These are phyloP conservation scores for Adelosebastes latens DNA, from an alignment of 2,797 vertebrate genomes.

Conservation along the genomic window DNA sequence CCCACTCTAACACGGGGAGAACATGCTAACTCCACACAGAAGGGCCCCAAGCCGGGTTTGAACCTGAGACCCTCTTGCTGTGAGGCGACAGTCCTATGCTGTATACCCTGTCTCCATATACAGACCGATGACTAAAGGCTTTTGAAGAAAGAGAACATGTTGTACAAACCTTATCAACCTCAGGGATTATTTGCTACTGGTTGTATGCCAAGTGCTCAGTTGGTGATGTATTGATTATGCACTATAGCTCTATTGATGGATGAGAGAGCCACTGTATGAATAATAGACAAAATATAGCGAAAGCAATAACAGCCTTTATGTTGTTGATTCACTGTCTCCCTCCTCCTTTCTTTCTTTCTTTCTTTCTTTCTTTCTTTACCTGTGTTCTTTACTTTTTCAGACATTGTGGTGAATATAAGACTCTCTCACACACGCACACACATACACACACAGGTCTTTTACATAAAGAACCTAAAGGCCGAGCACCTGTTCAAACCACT, in stretches of 20 bases:
- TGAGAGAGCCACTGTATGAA: neutral
- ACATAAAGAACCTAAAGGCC: neutral
- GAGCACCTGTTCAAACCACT: constrained; percentile 1
- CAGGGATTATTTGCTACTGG: neutral
- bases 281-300: constrained; percentile 11
- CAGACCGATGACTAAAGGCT: neutral
- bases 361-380: neutral
- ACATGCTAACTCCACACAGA: no score
- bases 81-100: no score
- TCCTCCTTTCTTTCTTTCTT: neutral
- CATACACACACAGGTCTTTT: neutral
- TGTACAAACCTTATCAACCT: neutral
- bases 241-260: neutral
- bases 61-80: no score
- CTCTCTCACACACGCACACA: neutral
- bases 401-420: neutral
- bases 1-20: no score
- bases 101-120: neutral
- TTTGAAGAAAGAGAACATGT: neutral
- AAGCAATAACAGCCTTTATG: neutral
- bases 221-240: neutral
- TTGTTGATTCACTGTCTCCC: neutral
- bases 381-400: neutral
- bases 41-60: no score
- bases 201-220: neutral